phyloP scores from a whole-genome alignment of 2,888 invertebrate species.

The Hemithea aestivaria region DNA sequence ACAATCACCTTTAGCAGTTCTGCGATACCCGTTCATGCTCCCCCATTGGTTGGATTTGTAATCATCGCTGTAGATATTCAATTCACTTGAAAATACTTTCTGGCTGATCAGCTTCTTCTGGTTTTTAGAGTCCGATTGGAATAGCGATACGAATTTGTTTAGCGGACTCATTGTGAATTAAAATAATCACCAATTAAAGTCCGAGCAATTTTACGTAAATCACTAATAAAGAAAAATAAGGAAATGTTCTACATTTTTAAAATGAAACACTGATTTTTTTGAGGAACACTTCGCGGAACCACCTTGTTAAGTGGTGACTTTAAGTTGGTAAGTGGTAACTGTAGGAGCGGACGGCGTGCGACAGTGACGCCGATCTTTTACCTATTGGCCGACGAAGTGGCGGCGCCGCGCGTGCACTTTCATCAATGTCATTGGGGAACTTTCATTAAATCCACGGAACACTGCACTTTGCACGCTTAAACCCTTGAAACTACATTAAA shows the following conservation, averaged over 20 bases:
- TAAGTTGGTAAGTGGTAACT: constrained; percentile 21
- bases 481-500: too few species aligned
- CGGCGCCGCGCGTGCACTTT: constrained; percentile 41
- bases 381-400: constrained; percentile 40
- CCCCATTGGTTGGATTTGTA: constrained; percentile 75
- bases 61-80: constrained; percentile 67
- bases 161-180: constrained; percentile 76
- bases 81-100: constrained; percentile 80
- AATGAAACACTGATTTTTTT: too few species aligned
- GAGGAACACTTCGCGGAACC: constrained; percentile 1
- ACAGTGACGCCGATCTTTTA: constrained; percentile 55
- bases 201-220: background rate
- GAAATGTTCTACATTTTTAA: too few species aligned
- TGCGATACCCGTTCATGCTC: constrained; percentile 69
- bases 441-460: constrained; percentile 47
- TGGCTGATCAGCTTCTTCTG: constrained; percentile 61
- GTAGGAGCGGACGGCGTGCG: constrained; percentile 28
- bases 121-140: constrained; percentile 77
- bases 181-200: background rate
- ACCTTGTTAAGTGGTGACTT: constrained; percentile 4
- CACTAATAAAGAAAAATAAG: too few species aligned
- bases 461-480: constrained; percentile 8
- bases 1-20: constrained; percentile 53
- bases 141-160: constrained; percentile 80
- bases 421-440: constrained; percentile 45